A percentile compares a stretch with the other conserved stretches of the same genome.
Conservation (phyloP, 1,140 invertebrate genomes). For the Heliconius eleuchia region DNA sequence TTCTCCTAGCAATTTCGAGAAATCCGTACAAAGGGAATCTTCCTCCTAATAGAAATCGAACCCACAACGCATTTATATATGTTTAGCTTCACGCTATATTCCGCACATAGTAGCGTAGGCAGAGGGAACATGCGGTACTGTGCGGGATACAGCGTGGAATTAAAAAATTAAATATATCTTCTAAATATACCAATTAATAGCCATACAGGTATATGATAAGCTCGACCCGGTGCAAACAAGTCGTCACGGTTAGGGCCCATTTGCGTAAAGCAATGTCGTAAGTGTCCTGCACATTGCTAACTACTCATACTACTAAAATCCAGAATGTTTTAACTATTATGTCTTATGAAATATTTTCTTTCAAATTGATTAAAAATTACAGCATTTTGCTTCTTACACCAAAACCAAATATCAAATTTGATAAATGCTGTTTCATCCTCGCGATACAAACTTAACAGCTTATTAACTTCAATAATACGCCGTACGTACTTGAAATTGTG, state of each 20-base stretch:
- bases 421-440: slow-evolving; percentile 2
- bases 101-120: no score
- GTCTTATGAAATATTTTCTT: not conserved
- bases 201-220: not conserved
- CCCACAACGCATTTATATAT: no score
- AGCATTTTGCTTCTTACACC: no score
- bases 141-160: no score
- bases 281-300: slow-evolving; percentile 23
- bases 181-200: no score
- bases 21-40: no score
- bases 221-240: slow-evolving; percentile 1
- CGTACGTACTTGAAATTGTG: not conserved
- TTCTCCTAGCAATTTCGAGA: no score
- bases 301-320: not conserved
- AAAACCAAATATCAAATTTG: not conserved
- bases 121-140: no score
- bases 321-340: not conserved
- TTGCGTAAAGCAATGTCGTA: slow-evolving; percentile 25
- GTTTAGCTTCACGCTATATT: no score
- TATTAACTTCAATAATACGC: not conserved
- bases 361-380: not conserved
- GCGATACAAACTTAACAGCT: not conserved
- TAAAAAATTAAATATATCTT: no score
- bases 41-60: no score
- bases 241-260: slow-evolving; percentile 26